Conservation (phyloP, 2,797 vertebrate genomes). For the Coccyzus lansbergi region DNA sequence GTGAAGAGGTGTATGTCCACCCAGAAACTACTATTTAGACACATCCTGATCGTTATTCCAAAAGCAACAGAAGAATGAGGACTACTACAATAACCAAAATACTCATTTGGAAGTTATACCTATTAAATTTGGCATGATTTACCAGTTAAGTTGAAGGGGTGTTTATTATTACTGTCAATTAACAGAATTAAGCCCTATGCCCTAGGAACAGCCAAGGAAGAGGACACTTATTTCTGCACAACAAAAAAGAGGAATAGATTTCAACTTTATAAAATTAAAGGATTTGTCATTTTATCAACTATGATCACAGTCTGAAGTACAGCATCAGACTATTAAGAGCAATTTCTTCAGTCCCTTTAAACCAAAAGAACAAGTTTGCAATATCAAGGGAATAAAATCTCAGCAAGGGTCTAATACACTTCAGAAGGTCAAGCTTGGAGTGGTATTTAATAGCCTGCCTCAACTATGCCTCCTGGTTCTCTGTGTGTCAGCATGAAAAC, state of each 20-base stretch:
- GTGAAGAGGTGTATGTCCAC: background rate
- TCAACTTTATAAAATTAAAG: background rate
- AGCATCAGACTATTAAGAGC: background rate
- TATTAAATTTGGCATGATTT: background rate
- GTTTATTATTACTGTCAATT: background rate
- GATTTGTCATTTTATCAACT: background rate
- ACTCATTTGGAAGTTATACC: background rate
- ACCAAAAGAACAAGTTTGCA: background rate
- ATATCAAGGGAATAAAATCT: constrained; percentile 28
- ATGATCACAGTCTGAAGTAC: constrained; percentile 2
- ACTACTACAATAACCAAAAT: background rate
- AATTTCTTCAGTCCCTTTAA: background rate
- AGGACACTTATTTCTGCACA: background rate
- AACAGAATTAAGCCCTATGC: background rate
- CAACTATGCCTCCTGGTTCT: background rate
- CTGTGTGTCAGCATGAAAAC: background rate
- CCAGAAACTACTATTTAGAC: background rate
- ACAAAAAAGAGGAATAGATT: background rate
- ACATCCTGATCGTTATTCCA: background rate
- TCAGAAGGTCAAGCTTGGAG: constrained; percentile 2
- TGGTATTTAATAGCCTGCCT: background rate
- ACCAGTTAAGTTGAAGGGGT: background rate
- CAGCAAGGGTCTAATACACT: background rate
- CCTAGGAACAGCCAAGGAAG: background rate
- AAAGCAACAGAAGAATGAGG: background rate